Evolutionary conservation across 1,140 invertebrate species (phyloP).

Genomic region (Cotesia glomerata): DNA sequence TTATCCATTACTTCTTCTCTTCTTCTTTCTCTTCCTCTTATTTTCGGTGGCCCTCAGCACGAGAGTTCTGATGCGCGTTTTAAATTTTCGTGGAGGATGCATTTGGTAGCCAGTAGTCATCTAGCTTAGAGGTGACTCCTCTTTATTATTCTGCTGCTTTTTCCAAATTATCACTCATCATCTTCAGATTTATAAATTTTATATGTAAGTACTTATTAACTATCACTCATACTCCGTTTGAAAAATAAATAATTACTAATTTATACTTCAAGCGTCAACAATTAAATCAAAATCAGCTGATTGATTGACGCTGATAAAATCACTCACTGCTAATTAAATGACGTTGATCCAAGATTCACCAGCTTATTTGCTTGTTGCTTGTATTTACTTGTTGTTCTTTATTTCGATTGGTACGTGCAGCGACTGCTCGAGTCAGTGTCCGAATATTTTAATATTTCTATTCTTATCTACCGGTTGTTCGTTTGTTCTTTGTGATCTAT

Average conservation of each 20-base stretch:
- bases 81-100: constrained; percentile 28
- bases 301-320: constrained; percentile 18
- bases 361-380: neutral
- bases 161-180: neutral
- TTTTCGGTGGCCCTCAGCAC: constrained; percentile 35
- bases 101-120: constrained; percentile 46
- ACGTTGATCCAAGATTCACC: neutral
- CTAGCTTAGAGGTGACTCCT: constrained; percentile 16
- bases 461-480: neutral
- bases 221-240: neutral
- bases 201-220: too few species aligned
- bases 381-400: neutral
- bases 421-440: constrained; percentile 12
- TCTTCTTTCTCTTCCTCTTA: constrained; percentile 19
- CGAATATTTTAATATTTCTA: neutral
- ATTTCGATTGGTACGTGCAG: neutral
- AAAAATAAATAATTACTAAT: neutral
- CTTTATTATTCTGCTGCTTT: neutral
- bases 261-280: neutral
- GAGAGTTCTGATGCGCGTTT: neutral
- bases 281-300: constrained; percentile 3
- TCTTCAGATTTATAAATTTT: too few species aligned
- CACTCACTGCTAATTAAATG: constrained; percentile 20
- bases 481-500: neutral
- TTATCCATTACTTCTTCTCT: constrained; percentile 31